Base-by-base conservation (phyloP, 2,113 vertebrate species). In the Pseudonaja textilis region DNA sequence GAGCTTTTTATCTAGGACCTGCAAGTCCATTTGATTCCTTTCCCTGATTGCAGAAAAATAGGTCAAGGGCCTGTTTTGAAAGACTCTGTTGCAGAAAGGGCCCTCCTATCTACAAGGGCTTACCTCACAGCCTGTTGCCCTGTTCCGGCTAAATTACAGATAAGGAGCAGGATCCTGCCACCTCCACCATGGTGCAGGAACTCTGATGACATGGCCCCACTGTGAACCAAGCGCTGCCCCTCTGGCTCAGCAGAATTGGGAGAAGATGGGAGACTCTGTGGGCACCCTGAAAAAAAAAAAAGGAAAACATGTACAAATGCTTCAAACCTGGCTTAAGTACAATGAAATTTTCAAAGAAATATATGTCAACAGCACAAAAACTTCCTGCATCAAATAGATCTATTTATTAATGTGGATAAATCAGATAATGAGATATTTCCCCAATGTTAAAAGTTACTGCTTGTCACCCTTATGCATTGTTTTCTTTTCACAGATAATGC, bases 91-190 rank as follows among this genome's bases (percentile, higher is more conserved):
- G 29, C 26, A 54, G 92, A 45, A 93, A 42, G 9, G 90, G 29
- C 3, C 26, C 23, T 34, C 29, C 20, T 92, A 5, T 55, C 14
- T 45, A 11, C 39, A 56, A 34, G 39, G 0, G 29, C 93, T 34
- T 97, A 99, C 99, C 99, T 98, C 88, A 97, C 94, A 0, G 97
- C 97, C 93, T 98, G 98, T 12, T 98, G 97, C 5, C 98, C 98
- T 0, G 96, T 89, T 9, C 98, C 98, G 0, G 97, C 98, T 0
- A 98, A 94, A 93, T 99, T 99, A 96, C 99, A 99, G 94, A 99
- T 97, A 96, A 99, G 97, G 94, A 99, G 97, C 25, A 98, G 97
- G 89, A 99, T 96, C 97, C 98, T 98, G 85, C 96, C 92, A 0
- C 97, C 95, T 0, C 93, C 92, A 0, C 96, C 96, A 4, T 97